These are phyloP conservation scores for Sminthopsis crassicaudata DNA, from an alignment of 2,113 vertebrate species.

Conservation along the genomic window DNA sequence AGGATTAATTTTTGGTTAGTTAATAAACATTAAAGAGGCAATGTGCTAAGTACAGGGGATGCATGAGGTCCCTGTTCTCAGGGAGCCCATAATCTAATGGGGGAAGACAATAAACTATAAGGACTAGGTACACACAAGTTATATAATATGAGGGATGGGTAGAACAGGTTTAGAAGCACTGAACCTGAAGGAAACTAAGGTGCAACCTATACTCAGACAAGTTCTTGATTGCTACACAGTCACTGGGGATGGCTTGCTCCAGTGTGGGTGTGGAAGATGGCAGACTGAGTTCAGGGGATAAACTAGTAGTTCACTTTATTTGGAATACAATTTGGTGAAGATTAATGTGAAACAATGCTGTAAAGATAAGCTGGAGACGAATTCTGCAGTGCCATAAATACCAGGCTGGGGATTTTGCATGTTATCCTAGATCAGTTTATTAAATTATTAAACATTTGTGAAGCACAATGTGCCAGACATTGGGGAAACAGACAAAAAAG, in stretches of 20 bases:
- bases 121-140: not conserved
- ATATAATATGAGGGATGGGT: not conserved
- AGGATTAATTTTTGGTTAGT: not conserved
- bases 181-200: not conserved
- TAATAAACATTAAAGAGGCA: not conserved
- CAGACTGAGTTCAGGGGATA: not conserved
- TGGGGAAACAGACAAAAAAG: not conserved
- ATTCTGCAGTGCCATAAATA: not conserved
- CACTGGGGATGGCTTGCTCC: not conserved
- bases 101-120: not conserved
- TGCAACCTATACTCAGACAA: not conserved
- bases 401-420: not conserved
- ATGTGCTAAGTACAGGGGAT: not conserved
- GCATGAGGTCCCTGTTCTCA: not conserved
- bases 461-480: not conserved
- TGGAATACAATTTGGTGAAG: not conserved
- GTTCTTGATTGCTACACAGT: not conserved
- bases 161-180: not conserved
- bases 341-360: not conserved
- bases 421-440: not conserved
- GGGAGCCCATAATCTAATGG: not conserved
- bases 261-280: not conserved
- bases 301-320: not conserved
- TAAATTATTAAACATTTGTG: not conserved
- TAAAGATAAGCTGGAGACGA: not conserved